A percentile compares a stretch with the other conserved stretches of the same genome.
Conservation (phyloP, 2,113 vertebrate genomes). For the Ageneiosus marmoratus region DNA sequence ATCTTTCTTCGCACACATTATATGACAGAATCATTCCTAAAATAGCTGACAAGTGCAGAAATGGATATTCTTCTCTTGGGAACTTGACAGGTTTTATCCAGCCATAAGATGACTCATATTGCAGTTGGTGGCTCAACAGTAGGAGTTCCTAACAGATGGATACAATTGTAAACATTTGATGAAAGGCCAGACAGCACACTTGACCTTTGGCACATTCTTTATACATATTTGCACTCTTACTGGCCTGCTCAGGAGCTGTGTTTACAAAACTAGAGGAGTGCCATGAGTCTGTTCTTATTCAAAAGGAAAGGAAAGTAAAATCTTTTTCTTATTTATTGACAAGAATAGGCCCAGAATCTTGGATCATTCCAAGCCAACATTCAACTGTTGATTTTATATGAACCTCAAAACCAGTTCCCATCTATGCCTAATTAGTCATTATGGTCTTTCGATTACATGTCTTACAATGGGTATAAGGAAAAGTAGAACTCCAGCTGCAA, state of each 20-base stretch:
- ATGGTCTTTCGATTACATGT: conserved; percentile 47
- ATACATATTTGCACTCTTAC: conserved; percentile 23
- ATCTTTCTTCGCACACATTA: conserved; percentile 15
- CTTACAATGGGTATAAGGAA: conserved; percentile 37
- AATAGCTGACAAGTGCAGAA: conserved; percentile 19
- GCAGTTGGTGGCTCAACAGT: conserved; percentile 6
- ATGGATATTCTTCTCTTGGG: conserved; percentile 21
- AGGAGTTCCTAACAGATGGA: conserved; percentile 6
- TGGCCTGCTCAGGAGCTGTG: not conserved
- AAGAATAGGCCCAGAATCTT: not conserved
- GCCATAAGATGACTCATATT: conserved; percentile 18
- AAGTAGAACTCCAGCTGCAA: conserved; percentile 33
- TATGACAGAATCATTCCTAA: not conserved
- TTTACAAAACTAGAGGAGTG: not conserved
- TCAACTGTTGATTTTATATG: conserved; percentile 13
- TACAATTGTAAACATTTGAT: conserved; percentile 23
- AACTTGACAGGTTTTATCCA: conserved; percentile 13
- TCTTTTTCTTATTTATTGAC: conserved; percentile 30
- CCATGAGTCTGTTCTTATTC: not conserved
- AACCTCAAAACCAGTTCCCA: conserved; percentile 38
- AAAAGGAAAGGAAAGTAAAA: conserved; percentile 10
- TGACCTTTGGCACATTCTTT: conserved; percentile 26
- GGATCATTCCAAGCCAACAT: conserved; percentile 20
- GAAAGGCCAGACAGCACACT: conserved; percentile 25
- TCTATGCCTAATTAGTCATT: conserved; percentile 55